Base-by-base conservation (phyloP, 2,888 invertebrate species). In the Lysandra coridon region DNA sequence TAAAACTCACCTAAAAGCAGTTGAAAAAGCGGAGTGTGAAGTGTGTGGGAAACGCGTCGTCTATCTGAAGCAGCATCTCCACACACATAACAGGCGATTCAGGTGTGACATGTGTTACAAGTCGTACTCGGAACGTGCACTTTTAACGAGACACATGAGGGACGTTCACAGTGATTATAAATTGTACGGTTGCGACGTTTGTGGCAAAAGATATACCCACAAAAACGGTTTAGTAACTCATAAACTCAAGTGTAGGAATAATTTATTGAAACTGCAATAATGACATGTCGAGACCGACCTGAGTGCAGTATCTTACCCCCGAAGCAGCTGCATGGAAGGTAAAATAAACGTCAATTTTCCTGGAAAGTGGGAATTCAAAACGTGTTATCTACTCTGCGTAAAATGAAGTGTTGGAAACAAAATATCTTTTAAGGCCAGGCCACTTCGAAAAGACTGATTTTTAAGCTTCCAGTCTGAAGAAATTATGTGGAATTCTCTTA, bases 61-160 rank as follows among this genome's bases (percentile, higher is more conserved):
- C 1, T 4, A 75, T 44, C 49, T 75, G 75, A 44, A 44, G n/a
- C 75, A 75, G 75, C 75, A 75, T 49, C 40, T 23, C 10, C 10
- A 4, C 23, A 75, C 49, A 12, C 75, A 75, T 30, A 30, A 75
- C n/a, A 4, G 49, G 44, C 44, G 49, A 23, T 75, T 75, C 23
- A 23, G 30, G 6, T 75, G 75, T 49, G 10, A n/a, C 7, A 44
- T 75, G 74, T 82, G 82, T 49, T 30, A 79, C 4, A 84, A 82
- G 23, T 49, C 79, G 5, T 85, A 83, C 40, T 64, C 84, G 0
- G 81, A 81, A 5, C 82, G 79, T 0, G 83, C 81, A 2, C 79
- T 80, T 0, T 77, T 86, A 69, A 85, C 83, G 6, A 73, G 84
- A 6, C 86, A 86, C 73, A 80, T 84, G 4, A 81, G 79, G 69